These are phyloP conservation scores for Athene noctua DNA, from an alignment of 2,113 vertebrate genomes.

Conservation along the genomic window DNA sequence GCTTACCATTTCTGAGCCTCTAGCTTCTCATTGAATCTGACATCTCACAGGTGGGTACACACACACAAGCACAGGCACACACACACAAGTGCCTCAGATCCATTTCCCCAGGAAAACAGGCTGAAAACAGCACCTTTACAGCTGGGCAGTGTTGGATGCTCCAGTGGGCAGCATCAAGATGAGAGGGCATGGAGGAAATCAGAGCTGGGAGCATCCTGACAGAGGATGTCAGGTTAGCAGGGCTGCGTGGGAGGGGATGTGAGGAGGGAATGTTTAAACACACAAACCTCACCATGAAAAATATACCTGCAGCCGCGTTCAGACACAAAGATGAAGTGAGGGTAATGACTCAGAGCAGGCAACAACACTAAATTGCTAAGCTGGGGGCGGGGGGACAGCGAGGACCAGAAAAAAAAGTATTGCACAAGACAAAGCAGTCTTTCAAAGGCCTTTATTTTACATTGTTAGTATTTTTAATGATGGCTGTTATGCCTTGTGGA, in stretches of 20 bases:
- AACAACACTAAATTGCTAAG: not conserved
- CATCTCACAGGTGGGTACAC: not conserved
- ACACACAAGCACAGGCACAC: fast-evolving
- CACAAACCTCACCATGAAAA: not conserved
- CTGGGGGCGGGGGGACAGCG: fast-evolving
- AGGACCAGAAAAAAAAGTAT: not conserved
- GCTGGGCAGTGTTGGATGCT: not conserved
- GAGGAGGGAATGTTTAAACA: not conserved
- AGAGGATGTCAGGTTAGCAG: not conserved
- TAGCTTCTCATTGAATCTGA: not conserved
- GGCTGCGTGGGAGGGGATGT: not conserved
- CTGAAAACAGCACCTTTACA: not conserved
- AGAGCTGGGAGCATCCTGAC: not conserved
- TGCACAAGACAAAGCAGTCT: not conserved
- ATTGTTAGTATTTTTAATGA: not conserved
- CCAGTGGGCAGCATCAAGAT: not conserved
- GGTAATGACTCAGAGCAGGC: not conserved
- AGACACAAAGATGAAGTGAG: not conserved
- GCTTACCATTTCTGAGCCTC: not conserved
- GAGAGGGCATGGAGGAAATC: not conserved
- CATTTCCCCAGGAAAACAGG: not conserved
- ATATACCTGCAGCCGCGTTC: not conserved
- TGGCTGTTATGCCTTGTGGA: not conserved
- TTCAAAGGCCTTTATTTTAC: not conserved
- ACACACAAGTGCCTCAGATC: not conserved